These are phyloP conservation scores for Prionchulus punctatus DNA, from an alignment of 2,888 invertebrate species.

Conservation along the genomic window DNA sequence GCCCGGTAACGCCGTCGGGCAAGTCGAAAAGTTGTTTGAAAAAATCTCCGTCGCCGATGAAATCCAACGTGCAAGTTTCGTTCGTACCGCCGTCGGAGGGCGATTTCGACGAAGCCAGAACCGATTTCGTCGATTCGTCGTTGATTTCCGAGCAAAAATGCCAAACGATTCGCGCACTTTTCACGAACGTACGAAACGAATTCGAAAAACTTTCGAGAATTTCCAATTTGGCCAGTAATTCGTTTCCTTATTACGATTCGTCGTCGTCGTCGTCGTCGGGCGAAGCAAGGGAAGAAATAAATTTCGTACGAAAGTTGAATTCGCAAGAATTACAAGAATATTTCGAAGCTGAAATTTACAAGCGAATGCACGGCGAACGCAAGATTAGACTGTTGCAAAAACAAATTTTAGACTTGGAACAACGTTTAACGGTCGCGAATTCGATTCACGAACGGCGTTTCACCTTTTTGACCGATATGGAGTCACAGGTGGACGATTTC, in stretches of 20 bases:
- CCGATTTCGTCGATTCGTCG: neutral
- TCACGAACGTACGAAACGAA: neutral
- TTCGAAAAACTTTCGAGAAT: neutral
- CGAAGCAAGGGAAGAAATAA: constrained; percentile 1
- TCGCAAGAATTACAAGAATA: neutral
- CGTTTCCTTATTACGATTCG: neutral
- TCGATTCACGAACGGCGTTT: neutral
- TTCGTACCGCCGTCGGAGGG: neutral
- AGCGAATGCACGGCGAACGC: neutral
- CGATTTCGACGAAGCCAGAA: neutral
- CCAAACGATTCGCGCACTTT: neutral
- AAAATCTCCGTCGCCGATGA: too few species aligned
- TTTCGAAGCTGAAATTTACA: constrained; percentile 1
- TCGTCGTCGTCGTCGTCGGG: constrained; percentile 13
- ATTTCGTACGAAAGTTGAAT: neutral
- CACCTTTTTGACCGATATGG: neutral
- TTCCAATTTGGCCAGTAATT: neutral
- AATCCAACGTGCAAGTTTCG: neutral
- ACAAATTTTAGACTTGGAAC: constrained; percentile 3
- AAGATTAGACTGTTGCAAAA: constrained; percentile 1
- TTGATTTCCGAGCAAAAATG: neutral
- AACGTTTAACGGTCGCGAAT: neutral
- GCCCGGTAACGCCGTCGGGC: neutral
- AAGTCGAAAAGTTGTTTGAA: too few species aligned
- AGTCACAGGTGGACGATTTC: neutral